phyloP scores from a whole-genome alignment of 2,113 vertebrate genomes.

The Poeciliopsis turrubarensis region DNA sequence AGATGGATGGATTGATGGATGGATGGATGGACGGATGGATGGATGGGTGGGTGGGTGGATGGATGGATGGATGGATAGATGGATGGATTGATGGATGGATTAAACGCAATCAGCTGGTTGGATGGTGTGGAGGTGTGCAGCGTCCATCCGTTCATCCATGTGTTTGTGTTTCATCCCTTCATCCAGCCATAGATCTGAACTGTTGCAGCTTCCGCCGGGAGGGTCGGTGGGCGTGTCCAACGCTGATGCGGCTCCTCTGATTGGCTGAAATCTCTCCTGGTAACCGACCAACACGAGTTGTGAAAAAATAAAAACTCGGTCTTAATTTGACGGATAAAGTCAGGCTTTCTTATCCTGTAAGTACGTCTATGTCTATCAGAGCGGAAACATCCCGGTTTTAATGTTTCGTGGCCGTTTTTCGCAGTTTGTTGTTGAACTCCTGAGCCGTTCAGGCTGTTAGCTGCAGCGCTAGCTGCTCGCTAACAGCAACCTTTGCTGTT shows the following conservation, averaged over 20 bases:
- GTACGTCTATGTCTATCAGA: constrained; percentile 8
- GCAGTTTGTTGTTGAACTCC: constrained; percentile 29
- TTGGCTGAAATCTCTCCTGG: constrained; percentile 76
- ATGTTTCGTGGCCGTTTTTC: no score
- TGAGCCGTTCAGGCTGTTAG: constrained; percentile 54
- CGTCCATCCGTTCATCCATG: background rate
- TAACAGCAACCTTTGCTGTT: constrained; percentile 8
- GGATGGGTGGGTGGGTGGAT: no score
- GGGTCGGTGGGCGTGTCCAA: constrained; percentile 55
- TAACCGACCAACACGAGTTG: constrained; percentile 72
- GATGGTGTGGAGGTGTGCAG: no score
- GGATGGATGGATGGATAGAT: no score
- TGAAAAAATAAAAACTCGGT: constrained; percentile 38
- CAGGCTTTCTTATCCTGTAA: constrained; percentile 7
- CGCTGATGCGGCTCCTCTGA: constrained; percentile 25
- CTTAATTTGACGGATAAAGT: constrained; percentile 13
- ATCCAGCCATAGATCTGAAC: background rate
- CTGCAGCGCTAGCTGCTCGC: constrained; percentile 25
- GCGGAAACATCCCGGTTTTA: no score
- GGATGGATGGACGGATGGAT: no score
- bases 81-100: no score
- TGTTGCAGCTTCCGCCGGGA: no score
- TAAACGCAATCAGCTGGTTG: no score
- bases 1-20: no score
- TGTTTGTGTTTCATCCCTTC: background rate